Percentiles rank a stretch among this genome's conserved stretches.
Conservation (phyloP, 1,140 invertebrate species). For the Heliconius himera region DNA sequence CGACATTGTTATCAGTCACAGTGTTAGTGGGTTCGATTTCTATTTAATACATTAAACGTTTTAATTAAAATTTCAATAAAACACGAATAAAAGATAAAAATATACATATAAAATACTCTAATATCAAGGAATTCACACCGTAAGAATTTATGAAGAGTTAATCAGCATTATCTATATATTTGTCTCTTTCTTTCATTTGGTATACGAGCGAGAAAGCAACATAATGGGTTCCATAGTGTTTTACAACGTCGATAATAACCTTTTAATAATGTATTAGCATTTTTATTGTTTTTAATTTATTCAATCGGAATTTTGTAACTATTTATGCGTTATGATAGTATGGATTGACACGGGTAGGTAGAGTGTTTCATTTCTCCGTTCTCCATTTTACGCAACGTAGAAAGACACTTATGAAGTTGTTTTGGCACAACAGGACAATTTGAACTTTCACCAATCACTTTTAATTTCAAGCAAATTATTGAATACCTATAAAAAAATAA, state of each 20-base stretch:
- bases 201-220: slow-evolving; percentile 21
- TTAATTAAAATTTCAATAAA: neutral
- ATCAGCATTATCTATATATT: neutral
- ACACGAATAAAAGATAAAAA: neutral
- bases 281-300: slow-evolving; percentile 13
- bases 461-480: no score
- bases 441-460: no score
- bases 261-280: slow-evolving; percentile 11
- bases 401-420: no score
- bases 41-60: neutral
- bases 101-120: neutral
- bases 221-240: slow-evolving; percentile 1
- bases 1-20: neutral
- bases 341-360: neutral
- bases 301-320: neutral
- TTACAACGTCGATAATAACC: slow-evolving; percentile 2
- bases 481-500: no score
- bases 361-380: neutral
- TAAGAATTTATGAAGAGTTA: slow-evolving; percentile 2
- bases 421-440: no score
- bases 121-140: slow-evolving; percentile 6
- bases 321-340: neutral
- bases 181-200: slow-evolving; percentile 28
- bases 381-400: no score
- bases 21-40: neutral